Evolutionary conservation across 2,888 invertebrate genomes (phyloP), one percentile per base, ranked within the genome.

Genomic region (Labia minor): DNA sequence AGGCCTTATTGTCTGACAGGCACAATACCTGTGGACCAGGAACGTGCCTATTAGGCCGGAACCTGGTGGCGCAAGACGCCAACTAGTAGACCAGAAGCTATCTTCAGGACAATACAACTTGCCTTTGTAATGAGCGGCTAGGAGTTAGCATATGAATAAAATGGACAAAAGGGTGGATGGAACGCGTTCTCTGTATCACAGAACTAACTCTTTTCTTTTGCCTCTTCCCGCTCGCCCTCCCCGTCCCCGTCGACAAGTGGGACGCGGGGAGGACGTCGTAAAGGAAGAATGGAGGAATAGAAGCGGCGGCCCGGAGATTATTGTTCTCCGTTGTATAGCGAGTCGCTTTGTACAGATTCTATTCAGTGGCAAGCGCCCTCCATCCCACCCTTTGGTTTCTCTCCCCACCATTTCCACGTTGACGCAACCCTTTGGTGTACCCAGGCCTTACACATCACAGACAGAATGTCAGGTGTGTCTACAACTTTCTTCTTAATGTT

Each of bases 121-220:
- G 62, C 69, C 66, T 68, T 69, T 70, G 70, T 70, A 70, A 70
- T 70, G 68, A 70, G 69, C 67, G 68, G 69, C 68, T 70, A 66
- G 49, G 69, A 70, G 70, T 70, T 70, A 70, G 70, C 70, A 70
- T 70, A 70, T 70, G 70, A 70, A 70, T 69, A 70, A 70, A 70
- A 70, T 69, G 70, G 69, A 70, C 70, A 70, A 70, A 70, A 70
- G 70, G 70, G 66, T 64, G 67, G 49, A 37, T n/a, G 65, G 61
- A 20, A 61, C 49, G 37, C 66, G 62, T 65, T 62, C 65, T 68
- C 68, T 69, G 70, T 70, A 69, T 70, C 69, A 69, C 70, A 70
- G 70, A 70, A 70, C 70, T 69, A 70, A 70, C 70, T 70, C 70
- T 70, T 70, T 70, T 70, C 68, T 68, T 70, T 70, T 49, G 49